Base-by-base conservation (phyloP, 1,140 invertebrate species). In the Apolygus lucorum region DNA sequence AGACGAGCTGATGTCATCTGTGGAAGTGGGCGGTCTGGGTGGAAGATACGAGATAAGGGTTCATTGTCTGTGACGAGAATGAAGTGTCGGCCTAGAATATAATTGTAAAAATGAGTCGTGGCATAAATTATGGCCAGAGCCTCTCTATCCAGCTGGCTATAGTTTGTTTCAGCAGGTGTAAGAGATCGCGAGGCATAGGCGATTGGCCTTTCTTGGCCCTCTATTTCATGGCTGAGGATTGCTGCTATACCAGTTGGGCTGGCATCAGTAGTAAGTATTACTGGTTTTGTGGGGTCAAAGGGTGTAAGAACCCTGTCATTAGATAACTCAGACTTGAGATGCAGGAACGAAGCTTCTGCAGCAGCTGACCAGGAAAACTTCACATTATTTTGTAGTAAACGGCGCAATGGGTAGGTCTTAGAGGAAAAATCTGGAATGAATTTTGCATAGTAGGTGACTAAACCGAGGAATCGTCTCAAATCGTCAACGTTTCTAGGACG, bases 141-240 rank as follows among this genome's bases (percentile, higher is more conserved):
- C 75, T 87, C 84, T 72, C 81, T 81, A 42, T 87, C 82, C 2
- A 83, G 75, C 69, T 84, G 79, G 21, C 76, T 74, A 73, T 85
- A 86, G 14, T 81, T 81, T 71, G 75, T 73, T 74, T 86, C 80
- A 1, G 79, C 74, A 2, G 63, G 28, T 22, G 74, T 79, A 11
- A 86, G 73, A 2, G 80, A 78, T 27, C 78, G 74, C 17, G 82
- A 84, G 0, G 77, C 81, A 74, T 74, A 84, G 13, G 76, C 76
- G 22, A 85, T 79, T 0, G 81, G 81, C 14, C 75, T 73, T 72
- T 83, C 80, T 2, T 25, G 22, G 1, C 76, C 79, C 71, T 81
- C 76, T n/a, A 73, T 76, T 71, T 68, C 69, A 29, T 78, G 77
- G 11, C 75, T 73, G 2, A 79, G 70, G 22, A 80, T 73, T 0